A percentile compares a stretch with the other conserved stretches of the same genome.
Conservation (phyloP, 1,140 invertebrate species). For the Hylaeus volcanicus region DNA sequence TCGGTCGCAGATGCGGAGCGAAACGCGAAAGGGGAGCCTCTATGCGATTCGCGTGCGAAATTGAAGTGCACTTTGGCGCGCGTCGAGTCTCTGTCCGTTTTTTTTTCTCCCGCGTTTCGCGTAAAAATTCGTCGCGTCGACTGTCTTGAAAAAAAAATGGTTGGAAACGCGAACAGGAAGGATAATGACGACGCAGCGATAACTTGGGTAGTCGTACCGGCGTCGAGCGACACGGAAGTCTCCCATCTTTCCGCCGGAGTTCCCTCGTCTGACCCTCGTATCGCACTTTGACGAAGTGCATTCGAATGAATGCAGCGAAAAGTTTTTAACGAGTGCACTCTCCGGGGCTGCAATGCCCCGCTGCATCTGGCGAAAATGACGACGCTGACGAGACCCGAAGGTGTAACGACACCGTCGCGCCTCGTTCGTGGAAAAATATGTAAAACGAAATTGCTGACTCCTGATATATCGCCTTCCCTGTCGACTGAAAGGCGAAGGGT, state of each 20-base stretch:
- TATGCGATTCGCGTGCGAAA: slow-evolving; percentile 18
- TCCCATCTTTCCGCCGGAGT: slow-evolving; percentile 32
- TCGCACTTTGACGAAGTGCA: slow-evolving; percentile 42
- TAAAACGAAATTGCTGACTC: slow-evolving; percentile 11
- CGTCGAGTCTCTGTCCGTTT: not conserved
- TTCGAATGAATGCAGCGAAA: slow-evolving; percentile 42
- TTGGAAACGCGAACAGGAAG: slow-evolving; percentile 30
- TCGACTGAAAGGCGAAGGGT: too few relatives aligned
- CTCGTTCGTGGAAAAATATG: slow-evolving; percentile 25
- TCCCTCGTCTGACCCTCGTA: slow-evolving; percentile 39
- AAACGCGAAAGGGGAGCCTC: not conserved
- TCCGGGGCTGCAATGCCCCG: slow-evolving; percentile 17
- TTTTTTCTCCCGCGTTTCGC: not conserved
- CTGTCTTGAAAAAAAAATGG: not conserved
- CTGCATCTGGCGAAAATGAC: slow-evolving; percentile 26
- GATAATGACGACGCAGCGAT: slow-evolving; percentile 36
- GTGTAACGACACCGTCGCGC: slow-evolving; percentile 14
- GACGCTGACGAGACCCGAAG: slow-evolving; percentile 8
- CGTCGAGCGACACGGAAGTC: slow-evolving; percentile 24
- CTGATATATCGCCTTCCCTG: too few relatives aligned
- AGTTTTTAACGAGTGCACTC: slow-evolving; percentile 50
- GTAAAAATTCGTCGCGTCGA: not conserved
- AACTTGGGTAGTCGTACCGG: slow-evolving; percentile 22
- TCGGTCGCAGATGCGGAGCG: not conserved
- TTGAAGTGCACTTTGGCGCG: slow-evolving; percentile 26